Evolutionary conservation across 92 coral and sea anemone species (phyloP).

Genomic region (Epizoanthus rinbou): DNA sequence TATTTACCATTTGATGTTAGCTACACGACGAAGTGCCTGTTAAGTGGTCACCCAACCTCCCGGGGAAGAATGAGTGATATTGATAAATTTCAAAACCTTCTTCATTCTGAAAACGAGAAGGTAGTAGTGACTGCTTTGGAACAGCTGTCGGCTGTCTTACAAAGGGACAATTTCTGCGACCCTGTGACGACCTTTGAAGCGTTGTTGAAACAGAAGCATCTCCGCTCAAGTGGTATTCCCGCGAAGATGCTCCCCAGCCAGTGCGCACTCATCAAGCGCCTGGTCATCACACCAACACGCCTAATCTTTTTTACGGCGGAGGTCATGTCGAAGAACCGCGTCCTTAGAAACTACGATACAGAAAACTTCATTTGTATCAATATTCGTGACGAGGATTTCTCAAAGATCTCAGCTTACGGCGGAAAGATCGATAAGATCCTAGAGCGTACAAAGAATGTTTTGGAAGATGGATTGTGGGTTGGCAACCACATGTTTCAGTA

Average conservation of each 20-base stretch:
- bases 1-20: constrained; percentile 67
- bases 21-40: constrained; percentile 80
- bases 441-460: constrained; percentile 51
- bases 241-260: constrained; percentile 70
- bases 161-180: constrained; percentile 73
- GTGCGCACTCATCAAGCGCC: constrained; percentile 87
- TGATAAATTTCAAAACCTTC: constrained; percentile 50
- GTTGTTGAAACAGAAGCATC: constrained; percentile 57
- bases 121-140: constrained; percentile 62
- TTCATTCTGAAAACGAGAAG: constrained; percentile 52
- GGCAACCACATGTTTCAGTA: constrained; percentile 71
- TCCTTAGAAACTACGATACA: constrained; percentile 78
- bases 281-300: constrained; percentile 92
- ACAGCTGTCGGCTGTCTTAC: constrained; percentile 55
- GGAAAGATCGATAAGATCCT: constrained; percentile 65
- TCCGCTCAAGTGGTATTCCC: constrained; percentile 52
- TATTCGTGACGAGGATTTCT: constrained; percentile 94
- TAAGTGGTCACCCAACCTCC: constrained; percentile 70
- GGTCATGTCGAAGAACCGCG: constrained; percentile 95
- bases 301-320: constrained; percentile 83
- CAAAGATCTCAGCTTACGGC: constrained; percentile 75
- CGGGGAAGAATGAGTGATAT: constrained; percentile 67
- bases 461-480: constrained; percentile 69
- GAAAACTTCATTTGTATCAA: constrained; percentile 77
- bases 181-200: constrained; percentile 69